phyloP scores from a whole-genome alignment of 2,113 vertebrate genomes.

The Pseudorhombus dupliciocellatus region DNA sequence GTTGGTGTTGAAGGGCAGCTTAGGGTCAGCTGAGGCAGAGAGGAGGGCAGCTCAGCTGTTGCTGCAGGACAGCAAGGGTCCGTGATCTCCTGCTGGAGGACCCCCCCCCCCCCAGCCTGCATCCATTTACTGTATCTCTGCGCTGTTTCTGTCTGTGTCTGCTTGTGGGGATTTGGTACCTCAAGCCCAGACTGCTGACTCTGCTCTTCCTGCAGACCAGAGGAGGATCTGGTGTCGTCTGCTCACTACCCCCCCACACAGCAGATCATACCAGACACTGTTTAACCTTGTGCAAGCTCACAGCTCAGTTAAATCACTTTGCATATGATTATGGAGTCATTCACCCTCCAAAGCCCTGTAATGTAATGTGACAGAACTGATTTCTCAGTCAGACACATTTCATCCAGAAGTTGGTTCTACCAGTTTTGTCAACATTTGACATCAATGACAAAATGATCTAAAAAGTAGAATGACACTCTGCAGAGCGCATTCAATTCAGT shows the following conservation, averaged over 20 bases:
- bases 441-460: too few relatives aligned
- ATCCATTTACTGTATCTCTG: constrained; percentile 30
- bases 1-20: constrained; percentile 25
- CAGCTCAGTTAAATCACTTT: constrained; percentile 9
- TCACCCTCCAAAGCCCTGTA: neutral
- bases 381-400: neutral
- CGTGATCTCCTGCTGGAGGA: constrained; percentile 53
- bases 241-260: neutral
- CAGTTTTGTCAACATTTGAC: neutral
- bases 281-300: neutral
- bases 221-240: constrained; percentile 22
- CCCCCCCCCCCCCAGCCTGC: constrained; percentile 42
- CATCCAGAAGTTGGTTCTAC: constrained; percentile 6
- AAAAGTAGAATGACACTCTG: too few relatives aligned
- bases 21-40: constrained; percentile 35
- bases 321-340: constrained; percentile 9
- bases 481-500: too few relatives aligned
- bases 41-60: constrained; percentile 33
- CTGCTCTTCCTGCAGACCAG: constrained; percentile 27
- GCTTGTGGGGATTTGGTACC: neutral
- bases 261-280: constrained; percentile 1
- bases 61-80: neutral
- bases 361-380: neutral
- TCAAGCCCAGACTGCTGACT: neutral
- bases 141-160: constrained; percentile 37